Percentiles rank a stretch among this genome's conserved stretches.
These are phyloP conservation scores for Caenorhabditis afra DNA, from an alignment of 2,888 invertebrate species.

Conservation along the genomic window DNA sequence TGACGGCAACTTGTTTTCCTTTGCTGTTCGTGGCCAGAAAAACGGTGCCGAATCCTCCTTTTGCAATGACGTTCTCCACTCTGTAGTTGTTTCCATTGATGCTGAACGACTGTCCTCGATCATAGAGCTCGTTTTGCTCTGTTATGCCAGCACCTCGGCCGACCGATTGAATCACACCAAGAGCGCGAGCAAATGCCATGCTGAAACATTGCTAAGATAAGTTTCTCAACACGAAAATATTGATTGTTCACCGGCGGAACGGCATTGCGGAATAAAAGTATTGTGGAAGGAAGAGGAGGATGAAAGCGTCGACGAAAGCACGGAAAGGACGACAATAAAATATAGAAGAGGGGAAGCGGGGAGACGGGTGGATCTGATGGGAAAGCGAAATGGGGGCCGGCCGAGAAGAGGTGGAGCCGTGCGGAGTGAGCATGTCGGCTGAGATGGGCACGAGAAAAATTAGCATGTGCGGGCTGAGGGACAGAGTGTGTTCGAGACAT, in stretches of 20 bases:
- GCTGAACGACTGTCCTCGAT: constrained; percentile 55
- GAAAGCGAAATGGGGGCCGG: background rate
- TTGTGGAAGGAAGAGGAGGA: background rate
- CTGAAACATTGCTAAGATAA: constrained; percentile 28
- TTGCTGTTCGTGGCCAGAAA: constrained; percentile 51
- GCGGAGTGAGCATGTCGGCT: background rate
- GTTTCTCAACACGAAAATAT: background rate
- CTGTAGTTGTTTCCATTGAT: constrained; percentile 53
- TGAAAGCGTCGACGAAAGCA: constrained; percentile 4
- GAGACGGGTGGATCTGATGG: constrained; percentile 31
- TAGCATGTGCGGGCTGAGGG: constrained; percentile 3
- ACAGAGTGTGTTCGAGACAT: constrained; percentile 3
- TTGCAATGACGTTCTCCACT: constrained; percentile 58
- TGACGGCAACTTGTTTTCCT: constrained; percentile 50
- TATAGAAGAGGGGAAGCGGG: constrained; percentile 5
- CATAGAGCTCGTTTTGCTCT: constrained; percentile 57
- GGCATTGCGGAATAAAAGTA: background rate
- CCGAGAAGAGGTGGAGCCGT: constrained; percentile 25
- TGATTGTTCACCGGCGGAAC: constrained; percentile 26
- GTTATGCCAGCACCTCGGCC: constrained; percentile 44
- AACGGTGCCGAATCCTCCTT: constrained; percentile 59
- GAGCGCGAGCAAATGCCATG: constrained; percentile 61
- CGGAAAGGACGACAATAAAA: constrained; percentile 14
- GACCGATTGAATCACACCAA: constrained; percentile 63
- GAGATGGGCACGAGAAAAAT: background rate